These are phyloP conservation scores for Zosterops borbonicus DNA, from an alignment of 2,113 vertebrate species.

Conservation along the genomic window DNA sequence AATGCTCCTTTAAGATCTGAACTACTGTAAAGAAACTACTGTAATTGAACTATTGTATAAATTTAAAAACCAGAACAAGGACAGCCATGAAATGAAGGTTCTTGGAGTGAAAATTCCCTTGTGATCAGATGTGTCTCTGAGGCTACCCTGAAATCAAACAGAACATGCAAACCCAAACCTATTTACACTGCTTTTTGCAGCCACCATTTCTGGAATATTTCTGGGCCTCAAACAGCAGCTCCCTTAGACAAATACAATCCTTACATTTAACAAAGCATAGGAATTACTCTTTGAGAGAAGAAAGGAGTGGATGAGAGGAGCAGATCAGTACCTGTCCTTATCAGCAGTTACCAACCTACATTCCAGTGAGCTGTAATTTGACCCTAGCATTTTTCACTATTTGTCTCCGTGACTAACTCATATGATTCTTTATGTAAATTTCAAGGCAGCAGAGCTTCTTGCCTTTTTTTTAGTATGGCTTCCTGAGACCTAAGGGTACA, in stretches of 20 bases:
- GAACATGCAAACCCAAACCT: not conserved
- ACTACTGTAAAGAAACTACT: not conserved
- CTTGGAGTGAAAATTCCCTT: not conserved
- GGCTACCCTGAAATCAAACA: not conserved
- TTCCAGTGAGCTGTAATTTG: not conserved
- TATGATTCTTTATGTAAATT: not conserved
- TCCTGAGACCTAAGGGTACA: not conserved
- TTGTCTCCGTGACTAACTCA: not conserved
- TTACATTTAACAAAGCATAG: not conserved
- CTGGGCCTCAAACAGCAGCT: not conserved
- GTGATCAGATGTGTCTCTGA: not conserved
- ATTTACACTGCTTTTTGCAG: not conserved
- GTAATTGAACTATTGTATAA: not conserved
- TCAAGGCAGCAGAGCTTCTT: not conserved
- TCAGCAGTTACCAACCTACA: not conserved
- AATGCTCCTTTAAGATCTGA: not conserved
- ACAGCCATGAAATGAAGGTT: not conserved
- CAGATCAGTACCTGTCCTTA: not conserved
- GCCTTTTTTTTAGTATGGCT: not conserved
- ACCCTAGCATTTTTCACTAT: not conserved
- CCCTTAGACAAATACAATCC: not conserved
- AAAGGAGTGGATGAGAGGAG: not conserved
- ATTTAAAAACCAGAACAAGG: not conserved
- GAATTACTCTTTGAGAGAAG: not conserved
- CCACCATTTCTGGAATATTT: not conserved